Evolutionary conservation across 2,888 invertebrate genomes (phyloP), one percentile per base, ranked within the genome.

Genomic region (Ectemnius continuus): DNA sequence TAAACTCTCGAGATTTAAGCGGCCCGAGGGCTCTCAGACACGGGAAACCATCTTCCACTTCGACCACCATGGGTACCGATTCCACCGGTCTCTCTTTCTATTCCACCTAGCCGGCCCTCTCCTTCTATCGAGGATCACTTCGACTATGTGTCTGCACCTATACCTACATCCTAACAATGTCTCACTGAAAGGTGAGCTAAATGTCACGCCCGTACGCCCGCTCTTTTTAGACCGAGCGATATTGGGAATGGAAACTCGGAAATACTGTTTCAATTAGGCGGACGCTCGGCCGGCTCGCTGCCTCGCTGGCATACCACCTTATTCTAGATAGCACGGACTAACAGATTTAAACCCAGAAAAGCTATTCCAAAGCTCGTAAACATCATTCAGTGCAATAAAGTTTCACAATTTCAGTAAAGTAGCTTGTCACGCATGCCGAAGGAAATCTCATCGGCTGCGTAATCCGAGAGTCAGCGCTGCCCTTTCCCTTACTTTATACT

Each of bases 1-100:
- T 82, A 82, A 82, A 82, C 81, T 83, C 65, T 69, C 61, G 76
- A 81, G 81, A 82, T 82, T 82, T 82, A 82, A 82, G 76, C 81
- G 81, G 71, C 83, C 70, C 72, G 70, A 72, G 61, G 69, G 73
- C 78, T 76, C 81, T 64, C 83, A 61, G 81, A 78, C 77, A 83
- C n/a, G 74, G 81, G 81, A 83, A 82, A 83, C 76, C 82, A 81
- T 82, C 82, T 75, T 77, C 75, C 69, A 65, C 65, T 69, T 65
- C 80, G 81, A 81, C 81, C 81, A 81, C 81, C 81, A 80, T 79
- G 81, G 70, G 64, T 74, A 79, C 36, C 36, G 36, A 36, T 36
- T 36, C 36, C 36, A 36, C 36, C 36, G 5, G 11, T 8, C 36
- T 36, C 36, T 36, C 36, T 36, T 36, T 36, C 36, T 36, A 6